A percentile compares a stretch with the other conserved stretches of the same genome.
Conservation (phyloP, 2,888 invertebrate genomes). For the Caenorhabditis sp. region DNA sequence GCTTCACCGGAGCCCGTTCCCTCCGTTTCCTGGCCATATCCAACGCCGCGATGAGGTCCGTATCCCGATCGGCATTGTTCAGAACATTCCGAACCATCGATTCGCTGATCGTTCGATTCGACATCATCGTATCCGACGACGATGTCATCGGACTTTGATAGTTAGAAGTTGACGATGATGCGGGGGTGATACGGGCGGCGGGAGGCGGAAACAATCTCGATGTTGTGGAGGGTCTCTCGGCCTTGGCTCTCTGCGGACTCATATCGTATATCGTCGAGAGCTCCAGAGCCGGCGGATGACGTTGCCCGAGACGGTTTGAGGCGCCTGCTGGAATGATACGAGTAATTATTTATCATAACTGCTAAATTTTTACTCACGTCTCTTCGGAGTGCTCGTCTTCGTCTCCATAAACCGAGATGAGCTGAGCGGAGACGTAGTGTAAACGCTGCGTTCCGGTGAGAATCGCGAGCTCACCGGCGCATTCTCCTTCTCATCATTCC, state of each 20-base stretch:
- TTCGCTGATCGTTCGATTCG: slow-evolving; percentile 31
- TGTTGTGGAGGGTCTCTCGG: too few relatives aligned
- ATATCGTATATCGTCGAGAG: slow-evolving; percentile 32
- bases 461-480: background rate
- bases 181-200: background rate
- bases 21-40: slow-evolving; percentile 29
- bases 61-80: background rate
- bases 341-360: background rate
- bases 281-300: slow-evolving; percentile 17
- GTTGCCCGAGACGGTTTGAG: slow-evolving; percentile 29
- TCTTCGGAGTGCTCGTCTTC: slow-evolving; percentile 53
- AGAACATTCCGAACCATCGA: slow-evolving; percentile 14
- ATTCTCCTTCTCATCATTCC: slow-evolving; percentile 38
- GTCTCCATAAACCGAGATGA: slow-evolving; percentile 22
- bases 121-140: slow-evolving; percentile 20
- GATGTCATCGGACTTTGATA: background rate
- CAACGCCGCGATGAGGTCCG: slow-evolving; percentile 4
- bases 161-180: background rate
- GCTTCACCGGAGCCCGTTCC: slow-evolving; percentile 6
- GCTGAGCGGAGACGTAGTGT: slow-evolving; percentile 28
- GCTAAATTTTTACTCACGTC: slow-evolving; percentile 15
- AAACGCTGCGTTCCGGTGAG: slow-evolving; percentile 34
- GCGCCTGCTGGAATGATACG: slow-evolving; percentile 38
- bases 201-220: background rate
- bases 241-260: slow-evolving; percentile 24